Percentiles rank a stretch among this genome's conserved stretches.
These are phyloP conservation scores for Felis chaus DNA, from an alignment of 2,113 vertebrate genomes.

Conservation along the genomic window DNA sequence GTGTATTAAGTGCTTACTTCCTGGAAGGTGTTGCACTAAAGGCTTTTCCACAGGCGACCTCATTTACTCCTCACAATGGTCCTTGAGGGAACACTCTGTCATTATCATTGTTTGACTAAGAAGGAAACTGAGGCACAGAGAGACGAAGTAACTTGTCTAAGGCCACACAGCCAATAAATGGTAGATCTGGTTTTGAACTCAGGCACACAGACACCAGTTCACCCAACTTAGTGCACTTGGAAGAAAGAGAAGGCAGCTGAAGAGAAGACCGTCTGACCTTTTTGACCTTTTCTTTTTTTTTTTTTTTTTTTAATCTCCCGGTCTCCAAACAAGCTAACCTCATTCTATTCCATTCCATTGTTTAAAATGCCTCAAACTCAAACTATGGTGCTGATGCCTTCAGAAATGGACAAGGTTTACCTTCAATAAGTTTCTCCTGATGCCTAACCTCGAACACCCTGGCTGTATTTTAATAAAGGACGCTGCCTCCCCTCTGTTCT, in stretches of 20 bases:
- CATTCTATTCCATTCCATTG: background rate
- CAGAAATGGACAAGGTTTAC: background rate
- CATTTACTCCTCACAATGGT: background rate
- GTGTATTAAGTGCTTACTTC: background rate
- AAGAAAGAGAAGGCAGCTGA: background rate
- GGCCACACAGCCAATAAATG: background rate
- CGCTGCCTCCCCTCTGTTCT: background rate
- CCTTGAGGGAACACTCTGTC: background rate
- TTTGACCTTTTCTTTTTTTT: background rate
- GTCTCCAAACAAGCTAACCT: background rate
- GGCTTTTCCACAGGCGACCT: background rate
- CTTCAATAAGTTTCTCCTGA: background rate
- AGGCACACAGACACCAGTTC: background rate
- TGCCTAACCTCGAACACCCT: background rate
- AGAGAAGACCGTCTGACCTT: background rate
- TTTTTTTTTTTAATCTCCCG: background rate
- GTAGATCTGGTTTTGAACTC: background rate
- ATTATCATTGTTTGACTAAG: background rate
- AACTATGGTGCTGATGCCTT: background rate
- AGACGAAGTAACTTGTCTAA: background rate
- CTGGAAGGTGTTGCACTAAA: background rate
- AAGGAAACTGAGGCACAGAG: background rate
- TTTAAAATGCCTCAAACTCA: conserved; percentile 9
- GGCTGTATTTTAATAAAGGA: conserved; percentile 29
- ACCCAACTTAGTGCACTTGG: background rate